Conservation (phyloP, 2,113 vertebrate species). For the Solea senegalensis region DNA sequence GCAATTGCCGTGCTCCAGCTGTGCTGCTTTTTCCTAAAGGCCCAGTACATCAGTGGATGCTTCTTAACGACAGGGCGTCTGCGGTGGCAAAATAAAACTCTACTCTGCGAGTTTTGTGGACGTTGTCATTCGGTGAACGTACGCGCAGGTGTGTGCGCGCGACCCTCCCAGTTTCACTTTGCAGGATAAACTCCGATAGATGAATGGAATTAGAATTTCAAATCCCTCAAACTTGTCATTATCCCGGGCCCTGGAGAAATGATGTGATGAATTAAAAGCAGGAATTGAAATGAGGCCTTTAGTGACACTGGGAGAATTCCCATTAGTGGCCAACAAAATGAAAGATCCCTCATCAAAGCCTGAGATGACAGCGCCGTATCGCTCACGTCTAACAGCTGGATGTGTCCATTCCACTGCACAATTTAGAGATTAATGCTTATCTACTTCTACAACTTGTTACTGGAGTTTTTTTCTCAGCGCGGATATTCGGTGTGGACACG, state of each 20-base stretch:
- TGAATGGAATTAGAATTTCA: slow-evolving; percentile 43
- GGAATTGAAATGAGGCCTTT: slow-evolving; percentile 56
- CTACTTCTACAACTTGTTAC: slow-evolving; percentile 24
- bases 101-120: neutral
- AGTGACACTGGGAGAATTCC: slow-evolving; percentile 53
- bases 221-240: slow-evolving; percentile 71
- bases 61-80: slow-evolving; percentile 18
- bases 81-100: slow-evolving; percentile 5
- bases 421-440: slow-evolving; percentile 43
- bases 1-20: neutral
- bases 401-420: slow-evolving; percentile 11
- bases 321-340: slow-evolving; percentile 67
- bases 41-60: slow-evolving; percentile 9
- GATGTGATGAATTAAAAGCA: slow-evolving; percentile 62
- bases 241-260: slow-evolving; percentile 58
- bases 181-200: slow-evolving; percentile 24
- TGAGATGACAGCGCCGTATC: slow-evolving; percentile 53
- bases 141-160: slow-evolving; percentile 8
- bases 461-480: slow-evolving; percentile 37
- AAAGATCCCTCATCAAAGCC: slow-evolving; percentile 66
- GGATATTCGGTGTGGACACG: slow-evolving; percentile 37
- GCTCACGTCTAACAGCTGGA: slow-evolving; percentile 44
- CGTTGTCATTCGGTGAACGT: neutral
- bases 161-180: slow-evolving; percentile 29
- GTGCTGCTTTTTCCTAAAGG: slow-evolving; percentile 29